These are phyloP conservation scores for Calyptomena viridis DNA, from an alignment of 2,113 vertebrate species.

Conservation along the genomic window DNA sequence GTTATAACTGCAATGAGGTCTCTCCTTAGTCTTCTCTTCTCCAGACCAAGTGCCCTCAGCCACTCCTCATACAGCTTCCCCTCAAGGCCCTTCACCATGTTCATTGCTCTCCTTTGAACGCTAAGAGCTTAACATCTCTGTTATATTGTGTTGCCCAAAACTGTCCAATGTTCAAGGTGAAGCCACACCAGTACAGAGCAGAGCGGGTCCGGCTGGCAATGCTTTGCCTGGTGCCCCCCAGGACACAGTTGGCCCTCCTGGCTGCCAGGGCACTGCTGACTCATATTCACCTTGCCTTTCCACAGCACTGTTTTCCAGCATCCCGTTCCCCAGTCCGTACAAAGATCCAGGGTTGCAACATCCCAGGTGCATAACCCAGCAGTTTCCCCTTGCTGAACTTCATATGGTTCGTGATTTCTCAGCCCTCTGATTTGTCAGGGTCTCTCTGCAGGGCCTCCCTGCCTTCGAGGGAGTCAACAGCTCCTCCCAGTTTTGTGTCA, in stretches of 20 bases:
- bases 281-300: not conserved
- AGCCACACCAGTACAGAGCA: not conserved
- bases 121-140: not conserved
- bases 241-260: not conserved
- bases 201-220: not conserved
- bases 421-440: not conserved
- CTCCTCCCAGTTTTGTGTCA: not conserved
- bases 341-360: not conserved
- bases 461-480: not conserved
- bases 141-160: not conserved
- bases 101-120: not conserved
- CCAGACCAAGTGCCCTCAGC: not conserved
- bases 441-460: not conserved
- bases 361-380: not conserved
- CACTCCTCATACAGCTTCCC: not conserved
- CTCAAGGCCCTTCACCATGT: not conserved
- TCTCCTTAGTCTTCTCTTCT: not conserved
- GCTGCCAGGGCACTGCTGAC: not conserved
- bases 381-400: not conserved
- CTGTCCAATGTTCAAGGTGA: not conserved
- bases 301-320: not conserved
- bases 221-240: not conserved
- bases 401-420: not conserved
- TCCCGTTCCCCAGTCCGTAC: not conserved
- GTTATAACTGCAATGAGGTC: not conserved